Evolutionary conservation across 2,113 vertebrate species (phyloP).

Genomic region (Tragelaphus scriptus): DNA sequence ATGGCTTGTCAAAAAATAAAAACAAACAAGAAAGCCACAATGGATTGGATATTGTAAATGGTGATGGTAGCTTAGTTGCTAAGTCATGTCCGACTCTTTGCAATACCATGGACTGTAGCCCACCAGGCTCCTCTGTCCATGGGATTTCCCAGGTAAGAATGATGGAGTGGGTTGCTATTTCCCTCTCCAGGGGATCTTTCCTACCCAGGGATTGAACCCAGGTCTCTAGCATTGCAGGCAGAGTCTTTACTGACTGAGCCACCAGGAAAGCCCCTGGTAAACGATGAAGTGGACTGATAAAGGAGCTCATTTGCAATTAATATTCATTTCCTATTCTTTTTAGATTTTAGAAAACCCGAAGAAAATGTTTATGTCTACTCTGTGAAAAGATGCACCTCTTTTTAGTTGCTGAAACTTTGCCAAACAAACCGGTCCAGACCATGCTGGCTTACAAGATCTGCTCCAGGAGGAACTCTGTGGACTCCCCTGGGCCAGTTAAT

Average conservation of each 20-base stretch:
- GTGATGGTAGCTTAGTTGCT: background rate
- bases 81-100: background rate
- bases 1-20: conserved; percentile 53
- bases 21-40: background rate
- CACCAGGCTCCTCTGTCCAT: background rate
- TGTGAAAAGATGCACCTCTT: conserved; percentile 38
- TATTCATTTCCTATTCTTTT: conserved; percentile 56
- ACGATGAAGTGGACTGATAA: conserved; percentile 36
- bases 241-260: background rate
- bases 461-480: background rate
- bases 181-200: background rate
- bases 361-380: conserved; percentile 6
- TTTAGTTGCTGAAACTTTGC: conserved; percentile 58
- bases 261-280: background rate
- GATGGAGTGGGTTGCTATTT: background rate
- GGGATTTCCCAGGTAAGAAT: background rate
- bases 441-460: conserved; percentile 1
- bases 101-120: background rate
- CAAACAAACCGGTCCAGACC: conserved; percentile 42
- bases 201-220: background rate
- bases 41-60: conserved; percentile 22
- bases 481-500: conserved; percentile 60
- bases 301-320: conserved; percentile 48
- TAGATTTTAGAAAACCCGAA: conserved; percentile 15
- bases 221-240: background rate